Evolutionary conservation across 2,113 vertebrate genomes (phyloP).

Genomic region (Sceloporus undulatus): DNA sequence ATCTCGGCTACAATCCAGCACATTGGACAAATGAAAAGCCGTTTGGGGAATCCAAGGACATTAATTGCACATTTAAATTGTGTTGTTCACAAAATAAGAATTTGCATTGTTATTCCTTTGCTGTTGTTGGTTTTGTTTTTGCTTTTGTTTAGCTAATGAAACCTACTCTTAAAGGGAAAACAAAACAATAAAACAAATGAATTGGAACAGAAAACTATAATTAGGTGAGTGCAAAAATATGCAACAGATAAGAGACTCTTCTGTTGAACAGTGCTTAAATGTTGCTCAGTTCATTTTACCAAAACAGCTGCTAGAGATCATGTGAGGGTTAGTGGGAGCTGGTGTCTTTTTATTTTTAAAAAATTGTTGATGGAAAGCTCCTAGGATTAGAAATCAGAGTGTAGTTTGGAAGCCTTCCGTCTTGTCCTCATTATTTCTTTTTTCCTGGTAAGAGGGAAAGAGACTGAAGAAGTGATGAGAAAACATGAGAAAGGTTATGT

Average conservation of each 20-base stretch:
- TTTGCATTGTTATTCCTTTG: constrained; percentile 23
- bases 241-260: constrained; percentile 5
- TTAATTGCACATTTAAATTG: constrained; percentile 36
- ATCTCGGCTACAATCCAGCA: neutral
- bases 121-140: too few species aligned
- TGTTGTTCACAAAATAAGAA: neutral
- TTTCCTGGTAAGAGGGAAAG: too few species aligned
- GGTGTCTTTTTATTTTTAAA: neutral
- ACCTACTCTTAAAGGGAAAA: neutral
- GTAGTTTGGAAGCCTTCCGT: too few species aligned
- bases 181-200: constrained; percentile 15
- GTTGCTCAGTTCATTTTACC: neutral
- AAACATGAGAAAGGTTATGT: too few species aligned
- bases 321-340: too few species aligned
- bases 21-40: constrained; percentile 5
- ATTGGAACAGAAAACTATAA: constrained; percentile 4
- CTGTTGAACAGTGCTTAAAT: too few species aligned
- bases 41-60: neutral
- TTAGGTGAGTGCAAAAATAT: neutral
- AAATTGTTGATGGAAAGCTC: neutral
- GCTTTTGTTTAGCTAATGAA: too few species aligned
- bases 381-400: too few species aligned
- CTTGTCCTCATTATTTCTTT: too few species aligned
- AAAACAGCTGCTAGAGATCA: neutral
- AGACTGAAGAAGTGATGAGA: too few species aligned